Evolutionary conservation across 2,888 invertebrate species (phyloP), one percentile per base, ranked within the genome.

Genomic region (Ormyrus pomaceus): DNA sequence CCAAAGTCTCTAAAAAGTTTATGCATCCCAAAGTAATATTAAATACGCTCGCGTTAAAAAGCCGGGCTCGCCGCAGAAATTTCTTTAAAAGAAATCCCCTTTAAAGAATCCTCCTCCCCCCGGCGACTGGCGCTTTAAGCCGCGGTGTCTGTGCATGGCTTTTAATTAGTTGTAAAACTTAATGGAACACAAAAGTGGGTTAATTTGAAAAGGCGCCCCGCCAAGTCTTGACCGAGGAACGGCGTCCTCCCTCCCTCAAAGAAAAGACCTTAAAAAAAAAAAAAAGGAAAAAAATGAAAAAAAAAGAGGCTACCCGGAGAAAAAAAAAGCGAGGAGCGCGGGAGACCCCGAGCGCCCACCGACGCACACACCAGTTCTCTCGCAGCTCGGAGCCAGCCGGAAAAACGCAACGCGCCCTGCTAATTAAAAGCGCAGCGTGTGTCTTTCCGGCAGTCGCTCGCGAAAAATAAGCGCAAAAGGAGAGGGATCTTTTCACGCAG

Each of bases 361-460:
- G 77, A 53, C 34, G 46, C 56, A 13, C 1, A 46, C 19, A 80
- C 11, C 11, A 2, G 46, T 19, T 82, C 75, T 80, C 78, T 77
- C 56, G 58, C 72, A 19, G 19, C 19, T 19, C 19, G 76, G 11
- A 9, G 46, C 50, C 50, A 65, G 45, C n/a, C 34, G 34, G 34
- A 34, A 58, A 83, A 82, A 76, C 77, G 78, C 83, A 77, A 76
- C 82, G 74, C 74, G 81, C 59, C 5, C 76, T 82, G 84, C 85
- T 86, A 85, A 85, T 86, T 86, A 86, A 84, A 85, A 84, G 65
- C 46, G 19, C 7, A 46, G 84, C 87, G 86, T 86, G 86, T 87
- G 87, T 89, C 88, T 89, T 89, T 89, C 87, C 86, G 86, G 86
- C 84, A 85, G 85, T 83, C 84, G 87, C 84, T 86, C 86, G 85